Evolutionary conservation across 1,140 invertebrate genomes (phyloP), one percentile per base, ranked within the genome.

Genomic region (Parapsyche elsis): DNA sequence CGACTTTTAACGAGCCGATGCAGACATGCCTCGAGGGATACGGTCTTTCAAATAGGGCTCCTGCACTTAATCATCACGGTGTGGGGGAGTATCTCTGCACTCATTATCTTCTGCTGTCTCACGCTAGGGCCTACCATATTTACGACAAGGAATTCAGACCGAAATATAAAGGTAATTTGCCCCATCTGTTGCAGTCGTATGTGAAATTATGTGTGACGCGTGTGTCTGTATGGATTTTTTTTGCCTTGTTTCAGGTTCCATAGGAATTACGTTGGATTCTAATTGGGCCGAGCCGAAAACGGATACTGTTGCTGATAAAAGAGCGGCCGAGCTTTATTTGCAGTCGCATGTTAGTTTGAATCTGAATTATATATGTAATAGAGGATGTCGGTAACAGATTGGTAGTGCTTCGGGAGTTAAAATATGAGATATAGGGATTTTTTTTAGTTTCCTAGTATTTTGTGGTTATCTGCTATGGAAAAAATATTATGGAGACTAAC

Each of bases 1-100:
- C 92, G 0, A 94, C 94, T 0, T 90, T 95, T 79, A 94, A 94
- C 85, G 93, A 95, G 85, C 93, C 93, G 1, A 91, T 91, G 88
- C 91, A 92, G 80, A 89, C 91, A 2, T 93, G 92, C 81, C 86
- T 91, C 75, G 88, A 90, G 79, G 92, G 92, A 14, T 94, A 94
- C 84, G 90, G 91, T 1, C 87, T 88, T 2, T 89, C 89, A 16
- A 90, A 89, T 76, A 87, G 91, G 83, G 91, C 91, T 0, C 91
- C 91, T 0, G 89, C 89, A 0, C 86, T 90, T 19, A 90, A 91
- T 82, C 89, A 90, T 75, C 89, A 90, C 0, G 92, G 91, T 9
- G 88, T 91, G 74, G 91, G 89, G 0, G 89, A 91, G 78, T 93
- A 93, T 83, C 85, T 91, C 0, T 92, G 91, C 80, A 91, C 88